Percentiles rank a stretch among this genome's conserved stretches.
phyloP scores from a whole-genome alignment of 2,113 vertebrate species.

The Isurus oxyrinchus region DNA sequence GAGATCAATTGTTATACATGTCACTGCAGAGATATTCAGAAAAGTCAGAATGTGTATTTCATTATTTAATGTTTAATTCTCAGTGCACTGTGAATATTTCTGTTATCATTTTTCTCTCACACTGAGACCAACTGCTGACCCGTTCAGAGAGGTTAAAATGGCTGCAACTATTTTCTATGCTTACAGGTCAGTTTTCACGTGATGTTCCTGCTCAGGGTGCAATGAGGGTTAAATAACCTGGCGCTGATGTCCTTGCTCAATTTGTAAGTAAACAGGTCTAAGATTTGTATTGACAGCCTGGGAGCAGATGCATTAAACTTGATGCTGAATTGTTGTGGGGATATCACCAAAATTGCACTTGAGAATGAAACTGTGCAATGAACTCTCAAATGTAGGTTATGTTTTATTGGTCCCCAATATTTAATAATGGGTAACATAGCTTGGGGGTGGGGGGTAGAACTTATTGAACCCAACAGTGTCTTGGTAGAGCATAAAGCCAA shows the following conservation, averaged over 20 bases:
- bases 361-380: not conserved
- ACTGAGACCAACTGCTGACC: not conserved
- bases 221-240: slow-evolving; percentile 27
- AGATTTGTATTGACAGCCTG: not conserved
- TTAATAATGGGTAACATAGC: not conserved
- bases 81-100: not conserved
- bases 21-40: not conserved
- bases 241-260: slow-evolving; percentile 20
- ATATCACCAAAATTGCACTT: not conserved
- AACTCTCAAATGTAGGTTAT: not conserved
- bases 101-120: not conserved
- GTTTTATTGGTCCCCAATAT: not conserved
- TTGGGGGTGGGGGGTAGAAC: no score
- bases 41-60: not conserved
- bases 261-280: slow-evolving; percentile 22
- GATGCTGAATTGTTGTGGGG: not conserved
- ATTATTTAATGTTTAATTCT: not conserved
- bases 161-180: not conserved
- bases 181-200: slow-evolving; percentile 24
- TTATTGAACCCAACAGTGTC: not conserved
- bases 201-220: slow-evolving; percentile 21
- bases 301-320: not conserved
- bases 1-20: no score
- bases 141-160: slow-evolving; percentile 5
- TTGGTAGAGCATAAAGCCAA: not conserved